A percentile compares a stretch with the other conserved stretches of the same genome.
Conservation (phyloP, 2,797 vertebrate species). For the Lycodopsis pacificus region DNA sequence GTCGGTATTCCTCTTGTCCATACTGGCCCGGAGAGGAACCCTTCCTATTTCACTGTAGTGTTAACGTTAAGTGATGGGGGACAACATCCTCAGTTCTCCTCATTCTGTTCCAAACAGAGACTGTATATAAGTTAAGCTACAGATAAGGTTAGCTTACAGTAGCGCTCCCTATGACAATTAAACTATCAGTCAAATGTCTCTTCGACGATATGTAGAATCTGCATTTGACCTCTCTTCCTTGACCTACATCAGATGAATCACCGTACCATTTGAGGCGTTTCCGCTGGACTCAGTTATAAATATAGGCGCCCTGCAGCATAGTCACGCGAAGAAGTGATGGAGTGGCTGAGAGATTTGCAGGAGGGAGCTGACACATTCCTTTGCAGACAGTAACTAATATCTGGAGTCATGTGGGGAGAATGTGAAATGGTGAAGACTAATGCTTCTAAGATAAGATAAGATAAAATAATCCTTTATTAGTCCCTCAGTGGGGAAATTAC, state of each 20-base stretch:
- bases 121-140: not conserved
- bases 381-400: slow-evolving; percentile 28
- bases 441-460: no score
- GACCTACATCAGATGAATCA: slow-evolving; percentile 51
- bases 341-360: slow-evolving; percentile 13
- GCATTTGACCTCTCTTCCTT: slow-evolving; percentile 28
- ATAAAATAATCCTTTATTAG: no score
- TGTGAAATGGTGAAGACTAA: slow-evolving; percentile 2
- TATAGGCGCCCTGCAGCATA: slow-evolving; percentile 21
- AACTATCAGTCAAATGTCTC: not conserved
- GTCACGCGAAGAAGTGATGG: slow-evolving; percentile 24
- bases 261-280: slow-evolving; percentile 34
- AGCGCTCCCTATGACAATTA: not conserved
- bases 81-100: not conserved
- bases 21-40: no score
- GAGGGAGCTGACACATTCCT: slow-evolving; percentile 22
- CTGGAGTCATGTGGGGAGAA: slow-evolving; percentile 3
- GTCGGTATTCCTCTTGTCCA: no score
- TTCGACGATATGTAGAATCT: slow-evolving; percentile 9
- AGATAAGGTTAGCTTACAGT: not conserved
- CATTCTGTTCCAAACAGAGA: no score
- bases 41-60: no score
- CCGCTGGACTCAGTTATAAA: slow-evolving; percentile 38
- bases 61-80: no score
- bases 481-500: no score